Conservation (phyloP, 2,888 invertebrate genomes). For the Seira sanloemensis region DNA sequence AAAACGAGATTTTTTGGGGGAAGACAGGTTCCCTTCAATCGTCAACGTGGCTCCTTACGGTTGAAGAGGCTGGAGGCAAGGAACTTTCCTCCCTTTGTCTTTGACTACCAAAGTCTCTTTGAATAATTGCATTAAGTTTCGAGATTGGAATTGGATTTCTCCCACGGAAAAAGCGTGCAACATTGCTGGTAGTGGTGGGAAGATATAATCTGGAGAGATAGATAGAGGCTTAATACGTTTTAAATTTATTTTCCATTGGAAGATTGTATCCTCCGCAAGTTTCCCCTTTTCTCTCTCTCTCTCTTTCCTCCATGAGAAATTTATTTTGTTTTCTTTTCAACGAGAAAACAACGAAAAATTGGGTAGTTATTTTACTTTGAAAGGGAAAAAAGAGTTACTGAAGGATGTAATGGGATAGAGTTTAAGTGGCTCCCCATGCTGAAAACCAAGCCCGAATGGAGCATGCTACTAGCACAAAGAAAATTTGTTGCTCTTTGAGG, state of each 20-base stretch:
- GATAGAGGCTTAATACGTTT: too few species aligned
- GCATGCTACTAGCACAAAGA: too few species aligned
- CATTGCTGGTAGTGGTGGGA: too few species aligned
- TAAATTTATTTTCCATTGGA: too few species aligned
- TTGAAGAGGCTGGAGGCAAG: neutral
- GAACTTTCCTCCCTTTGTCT: slow-evolving; percentile 30
- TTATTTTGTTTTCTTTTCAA: neutral
- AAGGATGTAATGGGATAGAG: slow-evolving; percentile 37
- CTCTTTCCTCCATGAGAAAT: neutral
- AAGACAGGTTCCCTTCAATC: neutral
- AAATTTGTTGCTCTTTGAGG: too few species aligned
- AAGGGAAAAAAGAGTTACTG: slow-evolving; percentile 19
- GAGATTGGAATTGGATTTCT: slow-evolving; percentile 56
- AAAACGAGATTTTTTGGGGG: too few species aligned
- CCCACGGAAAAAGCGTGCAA: neutral
- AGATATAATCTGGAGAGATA: too few species aligned
- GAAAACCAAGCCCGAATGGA: slow-evolving; percentile 25
- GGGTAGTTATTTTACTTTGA: neutral
- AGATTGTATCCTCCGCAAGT: too few species aligned
- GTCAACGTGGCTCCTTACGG: neutral
- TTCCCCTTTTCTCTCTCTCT: too few species aligned
- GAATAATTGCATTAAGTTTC: slow-evolving; percentile 60
- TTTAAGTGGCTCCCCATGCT: neutral
- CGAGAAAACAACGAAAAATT: neutral
- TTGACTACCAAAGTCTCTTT: slow-evolving; percentile 41